Base-by-base conservation (phyloP, 1,140 invertebrate genomes). In the Drosophila sproati region DNA sequence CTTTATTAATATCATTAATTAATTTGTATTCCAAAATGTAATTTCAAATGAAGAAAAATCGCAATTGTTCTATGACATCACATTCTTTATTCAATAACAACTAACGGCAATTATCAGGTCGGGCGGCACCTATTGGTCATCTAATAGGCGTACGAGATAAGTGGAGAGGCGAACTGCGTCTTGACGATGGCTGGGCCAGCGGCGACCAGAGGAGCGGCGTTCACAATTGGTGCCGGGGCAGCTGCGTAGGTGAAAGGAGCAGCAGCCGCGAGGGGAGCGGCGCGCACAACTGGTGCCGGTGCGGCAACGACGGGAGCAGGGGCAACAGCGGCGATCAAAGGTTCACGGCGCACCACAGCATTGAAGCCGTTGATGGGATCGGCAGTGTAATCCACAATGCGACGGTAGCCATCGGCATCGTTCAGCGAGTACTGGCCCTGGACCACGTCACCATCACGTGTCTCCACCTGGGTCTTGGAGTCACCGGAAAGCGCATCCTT, bases 401-500 rank as follows among this genome's bases (percentile, higher is more conserved):
- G 91, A 10, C 81, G 76, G 55, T 81, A 93, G 29, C 93, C 93
- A 79, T 93, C 93, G 32, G 93, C 90, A 43, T 93, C 93, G 28
- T 92, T 82, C 43, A 93, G 68, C 43, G 83, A 91, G 83, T 93
- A 93, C 50, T 82, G 80, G 31, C 93, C 93, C 72, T 91, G 86
- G 41, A 93, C 93, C 10, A 92, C 72, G 77, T 93, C 93, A 51
- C 93, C 93, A 66, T 92, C 88, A 20, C 93, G 91, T 64, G 73
- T 89, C 83, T 93, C 93, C 48, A 82, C 70, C 60, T 92, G 92
- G 10, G 79, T 91, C 82, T 93, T 93, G 8, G 80, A 83, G 48
- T 93, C 93, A 28, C 93, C 92, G 70, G 89, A 93, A 56, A 93
- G 82, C 50, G 93, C 95, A 89, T 96, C 95, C 83, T 95, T 95